Evolutionary conservation across 2,797 vertebrate genomes (phyloP).

Genomic region (Lagodon rhomboides): DNA sequence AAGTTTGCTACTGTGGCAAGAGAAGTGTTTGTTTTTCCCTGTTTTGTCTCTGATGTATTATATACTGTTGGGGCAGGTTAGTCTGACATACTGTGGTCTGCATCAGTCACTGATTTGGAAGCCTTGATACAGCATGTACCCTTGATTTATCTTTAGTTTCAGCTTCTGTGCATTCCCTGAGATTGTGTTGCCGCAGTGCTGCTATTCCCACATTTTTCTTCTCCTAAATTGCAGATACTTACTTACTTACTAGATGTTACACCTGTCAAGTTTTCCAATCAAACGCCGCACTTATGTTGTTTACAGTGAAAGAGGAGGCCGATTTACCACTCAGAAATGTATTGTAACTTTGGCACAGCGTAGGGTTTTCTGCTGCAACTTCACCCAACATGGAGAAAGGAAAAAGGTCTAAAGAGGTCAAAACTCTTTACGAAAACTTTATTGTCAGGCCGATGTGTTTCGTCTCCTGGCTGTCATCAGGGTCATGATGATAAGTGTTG

Average conservation of each 20-base stretch:
- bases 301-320: background rate
- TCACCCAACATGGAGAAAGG: too few species aligned
- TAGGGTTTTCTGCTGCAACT: too few species aligned
- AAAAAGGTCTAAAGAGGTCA: too few species aligned
- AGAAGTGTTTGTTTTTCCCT: constrained; percentile 31
- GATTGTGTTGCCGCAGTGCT: background rate
- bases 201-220: background rate
- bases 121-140: constrained; percentile 19
- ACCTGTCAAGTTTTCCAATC: background rate
- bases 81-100: constrained; percentile 35
- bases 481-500: too few species aligned
- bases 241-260: background rate
- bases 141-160: constrained; percentile 20
- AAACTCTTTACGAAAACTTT: too few species aligned
- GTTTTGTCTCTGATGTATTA: constrained; percentile 46
- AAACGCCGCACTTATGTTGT: background rate
- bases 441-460: too few species aligned
- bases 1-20: constrained; percentile 44
- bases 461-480: too few species aligned
- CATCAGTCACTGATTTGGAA: constrained; percentile 31
- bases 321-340: background rate
- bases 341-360: too few species aligned
- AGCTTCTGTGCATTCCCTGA: background rate
- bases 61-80: constrained; percentile 28
- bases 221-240: background rate